Evolutionary conservation across 1,140 invertebrate genomes (phyloP).

Genomic region (Anastrepha obliqua): DNA sequence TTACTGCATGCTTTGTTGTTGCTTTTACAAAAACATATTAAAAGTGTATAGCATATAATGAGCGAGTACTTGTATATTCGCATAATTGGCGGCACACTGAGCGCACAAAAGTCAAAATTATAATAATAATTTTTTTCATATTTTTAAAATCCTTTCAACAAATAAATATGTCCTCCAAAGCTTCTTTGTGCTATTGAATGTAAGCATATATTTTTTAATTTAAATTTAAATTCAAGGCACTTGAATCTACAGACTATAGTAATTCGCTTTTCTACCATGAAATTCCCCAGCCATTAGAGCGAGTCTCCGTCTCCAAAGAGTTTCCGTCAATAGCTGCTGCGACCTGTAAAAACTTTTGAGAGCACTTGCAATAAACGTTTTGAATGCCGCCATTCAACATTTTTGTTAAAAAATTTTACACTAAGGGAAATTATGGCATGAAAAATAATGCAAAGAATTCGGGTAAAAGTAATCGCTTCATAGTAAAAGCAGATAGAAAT

Average conservation of each 20-base stretch:
- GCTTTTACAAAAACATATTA: too few species aligned
- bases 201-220: background rate
- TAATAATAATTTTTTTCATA: too few species aligned
- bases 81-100: too few species aligned
- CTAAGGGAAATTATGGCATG: background rate
- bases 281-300: background rate
- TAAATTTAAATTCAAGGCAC: constrained; percentile 6
- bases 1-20: too few species aligned
- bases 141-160: background rate
- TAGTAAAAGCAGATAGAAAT: constrained; percentile 10
- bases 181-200: constrained; percentile 10
- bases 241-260: constrained; percentile 26
- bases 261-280: background rate
- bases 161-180: constrained; percentile 1
- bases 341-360: constrained; percentile 51
- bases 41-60: too few species aligned
- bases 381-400: background rate
- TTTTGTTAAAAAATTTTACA: background rate
- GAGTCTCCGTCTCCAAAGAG: background rate
- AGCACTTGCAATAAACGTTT: constrained; percentile 17
- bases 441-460: constrained; percentile 5
- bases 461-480: background rate
- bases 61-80: too few species aligned
- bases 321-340: constrained; percentile 36
- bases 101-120: too few species aligned